Evolutionary conservation across 2,113 vertebrate genomes (phyloP).

Genomic region (Sarotherodon lohbergeri): DNA sequence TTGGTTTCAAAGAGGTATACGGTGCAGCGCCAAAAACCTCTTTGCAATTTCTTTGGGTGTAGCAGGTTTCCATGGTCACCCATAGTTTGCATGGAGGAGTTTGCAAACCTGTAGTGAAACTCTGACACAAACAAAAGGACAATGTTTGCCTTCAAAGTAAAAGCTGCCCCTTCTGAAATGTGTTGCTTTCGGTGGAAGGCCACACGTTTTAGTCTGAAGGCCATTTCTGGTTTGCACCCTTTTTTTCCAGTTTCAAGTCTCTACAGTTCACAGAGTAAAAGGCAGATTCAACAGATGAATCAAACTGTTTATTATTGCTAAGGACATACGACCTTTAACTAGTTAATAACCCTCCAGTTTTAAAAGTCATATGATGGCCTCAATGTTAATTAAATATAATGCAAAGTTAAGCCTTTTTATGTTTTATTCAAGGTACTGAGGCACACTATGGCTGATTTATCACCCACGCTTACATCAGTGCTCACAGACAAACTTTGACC

Average conservation of each 20-base stretch:
- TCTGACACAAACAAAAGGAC: neutral
- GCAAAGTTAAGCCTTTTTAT: neutral
- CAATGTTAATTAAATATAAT: neutral
- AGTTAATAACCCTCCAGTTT: neutral
- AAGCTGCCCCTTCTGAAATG: neutral
- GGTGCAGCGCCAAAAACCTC: neutral
- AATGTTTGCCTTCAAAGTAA: neutral
- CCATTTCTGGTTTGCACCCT: rapidly evolving
- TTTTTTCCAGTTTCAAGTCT: neutral
- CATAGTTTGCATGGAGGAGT: neutral
- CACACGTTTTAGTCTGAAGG: neutral
- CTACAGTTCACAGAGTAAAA: neutral
- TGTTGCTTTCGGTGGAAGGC: neutral
- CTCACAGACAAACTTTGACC: neutral
- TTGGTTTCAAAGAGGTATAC: neutral
- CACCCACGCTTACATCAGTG: neutral
- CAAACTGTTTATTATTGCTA: neutral
- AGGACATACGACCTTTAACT: neutral
- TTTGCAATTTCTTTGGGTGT: neutral
- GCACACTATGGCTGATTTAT: neutral
- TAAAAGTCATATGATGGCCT: neutral
- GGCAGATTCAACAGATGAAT: neutral
- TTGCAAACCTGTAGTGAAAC: neutral
- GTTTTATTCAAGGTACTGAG: neutral
- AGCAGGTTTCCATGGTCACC: neutral